phyloP scores from a whole-genome alignment of 2,797 vertebrate genomes.

The Anguilla megastoma region DNA sequence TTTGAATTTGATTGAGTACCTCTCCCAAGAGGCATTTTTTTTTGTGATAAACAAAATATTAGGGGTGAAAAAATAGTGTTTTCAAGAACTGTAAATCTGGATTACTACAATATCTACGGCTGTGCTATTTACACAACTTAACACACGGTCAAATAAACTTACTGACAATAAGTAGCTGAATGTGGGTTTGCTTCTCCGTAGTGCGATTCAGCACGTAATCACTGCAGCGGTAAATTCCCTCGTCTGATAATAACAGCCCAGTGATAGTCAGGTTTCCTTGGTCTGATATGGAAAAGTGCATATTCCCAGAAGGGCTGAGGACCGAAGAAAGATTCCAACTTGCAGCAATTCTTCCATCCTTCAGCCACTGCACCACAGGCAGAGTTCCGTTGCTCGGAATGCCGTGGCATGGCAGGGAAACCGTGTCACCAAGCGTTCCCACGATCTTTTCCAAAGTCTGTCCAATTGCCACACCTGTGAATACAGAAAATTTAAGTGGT shows the following conservation, averaged over 20 bases:
- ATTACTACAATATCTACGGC: background rate
- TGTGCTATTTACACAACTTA: background rate
- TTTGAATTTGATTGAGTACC: conserved; percentile 39
- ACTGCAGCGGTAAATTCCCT: conserved; percentile 78
- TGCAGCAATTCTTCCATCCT: conserved; percentile 46
- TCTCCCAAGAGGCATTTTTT: background rate
- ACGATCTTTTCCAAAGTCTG: conserved; percentile 54
- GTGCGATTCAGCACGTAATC: conserved; percentile 47
- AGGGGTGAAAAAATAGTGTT: background rate
- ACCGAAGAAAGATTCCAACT: background rate
- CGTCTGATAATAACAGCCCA: conserved; percentile 63
- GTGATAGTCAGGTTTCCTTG: conserved; percentile 72
- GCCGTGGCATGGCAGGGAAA: conserved; percentile 71
- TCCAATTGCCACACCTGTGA: conserved; percentile 56
- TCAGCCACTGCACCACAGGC: conserved; percentile 71
- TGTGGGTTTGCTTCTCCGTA: conserved; percentile 41
- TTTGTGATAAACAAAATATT: background rate
- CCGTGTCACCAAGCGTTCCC: conserved; percentile 53
- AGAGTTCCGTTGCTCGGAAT: conserved; percentile 43
- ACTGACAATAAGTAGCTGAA: conserved; percentile 76
- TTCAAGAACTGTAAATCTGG: background rate
- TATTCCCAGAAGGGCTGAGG: fast-evolving
- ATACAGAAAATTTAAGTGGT: conserved; percentile 21
- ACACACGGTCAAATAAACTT: conserved; percentile 56
- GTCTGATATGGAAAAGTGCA: conserved; percentile 63